phyloP scores from a whole-genome alignment of 2,113 vertebrate species.

The Brachypteracias leptosomus region DNA sequence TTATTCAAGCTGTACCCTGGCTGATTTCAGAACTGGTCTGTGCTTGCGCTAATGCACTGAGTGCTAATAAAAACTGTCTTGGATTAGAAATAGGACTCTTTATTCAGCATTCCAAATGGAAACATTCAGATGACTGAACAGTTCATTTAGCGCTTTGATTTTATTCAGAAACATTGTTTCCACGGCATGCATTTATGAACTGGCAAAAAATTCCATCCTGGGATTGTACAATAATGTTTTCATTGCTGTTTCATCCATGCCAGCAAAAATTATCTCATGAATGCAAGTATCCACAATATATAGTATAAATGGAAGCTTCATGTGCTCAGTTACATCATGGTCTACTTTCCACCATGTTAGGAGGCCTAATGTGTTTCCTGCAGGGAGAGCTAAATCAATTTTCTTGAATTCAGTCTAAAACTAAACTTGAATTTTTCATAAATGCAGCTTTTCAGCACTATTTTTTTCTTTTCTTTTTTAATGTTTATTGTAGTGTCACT shows the following conservation, averaged over 20 bases:
- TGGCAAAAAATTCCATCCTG: slow-evolving; percentile 49
- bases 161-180: slow-evolving; percentile 55
- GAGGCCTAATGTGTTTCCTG: not conserved
- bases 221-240: slow-evolving; percentile 30
- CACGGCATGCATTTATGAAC: slow-evolving; percentile 58
- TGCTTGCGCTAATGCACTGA: slow-evolving; percentile 25
- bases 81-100: slow-evolving; percentile 44
- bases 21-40: slow-evolving; percentile 45
- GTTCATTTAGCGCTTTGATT: slow-evolving; percentile 16
- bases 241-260: slow-evolving; percentile 32
- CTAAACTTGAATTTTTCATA: not conserved
- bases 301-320: slow-evolving; percentile 5
- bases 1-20: slow-evolving; percentile 13
- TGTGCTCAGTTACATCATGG: not conserved
- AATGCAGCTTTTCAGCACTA: not conserved
- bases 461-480: not conserved
- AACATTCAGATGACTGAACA: slow-evolving; percentile 41
- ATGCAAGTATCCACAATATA: slow-evolving; percentile 2
- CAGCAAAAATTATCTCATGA: slow-evolving; percentile 53
- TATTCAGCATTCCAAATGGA: slow-evolving; percentile 59
- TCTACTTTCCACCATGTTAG: slow-evolving; percentile 41
- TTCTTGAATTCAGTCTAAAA: slow-evolving; percentile 25
- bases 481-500: not conserved
- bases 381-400: not conserved
- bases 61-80: slow-evolving; percentile 52